A percentile compares a stretch with the other conserved stretches of the same genome.
phyloP scores from a whole-genome alignment of 2,888 invertebrate genomes.

The Scrobipalpa atriplicella region DNA sequence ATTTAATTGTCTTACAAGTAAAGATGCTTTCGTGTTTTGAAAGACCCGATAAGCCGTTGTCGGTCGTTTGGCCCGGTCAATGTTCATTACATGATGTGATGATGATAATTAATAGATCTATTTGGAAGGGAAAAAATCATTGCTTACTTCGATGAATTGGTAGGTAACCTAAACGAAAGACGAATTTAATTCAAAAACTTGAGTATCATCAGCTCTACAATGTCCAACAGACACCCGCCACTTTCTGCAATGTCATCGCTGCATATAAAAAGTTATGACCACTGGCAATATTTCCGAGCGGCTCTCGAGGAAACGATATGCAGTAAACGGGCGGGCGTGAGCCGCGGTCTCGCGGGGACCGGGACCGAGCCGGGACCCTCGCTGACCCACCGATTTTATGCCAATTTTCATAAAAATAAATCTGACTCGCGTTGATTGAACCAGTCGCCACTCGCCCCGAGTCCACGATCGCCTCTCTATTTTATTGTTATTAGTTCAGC shows the following conservation, averaged over 20 bases:
- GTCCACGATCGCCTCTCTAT: conserved; percentile 78
- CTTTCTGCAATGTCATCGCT: conserved; percentile 81
- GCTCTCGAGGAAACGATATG: conserved; percentile 78
- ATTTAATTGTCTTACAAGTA: too few species aligned
- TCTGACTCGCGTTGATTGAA: conserved; percentile 81
- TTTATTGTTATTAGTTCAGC: conserved; percentile 81
- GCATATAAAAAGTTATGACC: conserved; percentile 83
- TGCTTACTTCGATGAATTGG: too few species aligned
- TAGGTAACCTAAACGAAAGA: too few species aligned
- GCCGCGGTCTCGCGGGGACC: conserved; percentile 73
- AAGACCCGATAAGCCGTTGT: too few species aligned
- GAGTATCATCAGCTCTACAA: conserved; percentile 50
- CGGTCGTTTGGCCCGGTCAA: too few species aligned
- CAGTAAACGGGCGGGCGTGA: conserved; percentile 81
- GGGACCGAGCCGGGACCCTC: conserved; percentile 54
- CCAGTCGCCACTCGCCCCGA: conserved; percentile 74
- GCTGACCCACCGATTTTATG: conserved; percentile 81
- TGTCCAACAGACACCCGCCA: conserved; percentile 56
- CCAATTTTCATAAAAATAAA: conserved; percentile 84
- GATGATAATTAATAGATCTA: too few species aligned
- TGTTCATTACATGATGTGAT: too few species aligned
- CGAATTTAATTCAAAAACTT: too few species aligned
- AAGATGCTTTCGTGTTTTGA: too few species aligned
- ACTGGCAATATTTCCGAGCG: conserved; percentile 77
- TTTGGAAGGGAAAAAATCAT: too few species aligned